Base-by-base conservation (phyloP, 2,888 invertebrate genomes). In the Julus scandinavius region DNA sequence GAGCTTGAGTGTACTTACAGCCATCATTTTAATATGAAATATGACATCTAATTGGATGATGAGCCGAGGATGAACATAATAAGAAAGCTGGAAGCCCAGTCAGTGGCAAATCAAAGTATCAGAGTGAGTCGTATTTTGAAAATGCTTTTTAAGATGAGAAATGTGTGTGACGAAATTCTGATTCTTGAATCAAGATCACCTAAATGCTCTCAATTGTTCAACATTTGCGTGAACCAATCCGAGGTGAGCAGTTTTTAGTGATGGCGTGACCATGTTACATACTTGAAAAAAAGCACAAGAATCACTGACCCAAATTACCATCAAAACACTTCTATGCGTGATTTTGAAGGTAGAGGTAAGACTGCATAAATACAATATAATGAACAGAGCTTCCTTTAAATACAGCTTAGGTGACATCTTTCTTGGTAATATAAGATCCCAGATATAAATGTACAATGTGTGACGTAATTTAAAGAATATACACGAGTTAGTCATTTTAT, bases 251-350 rank as follows among this genome's bases (percentile, higher is more conserved):
- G 38, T 38, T 38, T 80, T 80, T 80, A 29, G 29, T 29, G 20
- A 20, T 80, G 20, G 80, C 80, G 80, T 80, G 80, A 80, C 80
- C 38, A 80, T 80, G 80, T 80, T 80, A 38, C 80, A 38, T 80
- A 80, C 80, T 29, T 80, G 80, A 9, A 80, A 38, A 72, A 38
- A 80, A 38, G 13, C 38, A 5, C 2, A 80, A 38, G 38, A 80
- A 80, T 80, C 38, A 20, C 80, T 80, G 80, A 80, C 80, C 80
- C 38, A 80, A 72, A 72, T 72, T 2, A 72, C 3, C 54, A 3
- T 15, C 13, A 54, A 38, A 80, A 80, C 80, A 38, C 15, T 80
- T 80, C 11, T 7, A 80, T 38, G 9, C 9, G 0, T 29, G 13
- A 29, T 72, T 72, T 80, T 80, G 80, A 80, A 80, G 80, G 80